Percentiles rank a stretch among this genome's conserved stretches.
Evolutionary conservation across 92 coral and sea anemone species (phyloP).

Genomic region (Porites cylindrica): DNA sequence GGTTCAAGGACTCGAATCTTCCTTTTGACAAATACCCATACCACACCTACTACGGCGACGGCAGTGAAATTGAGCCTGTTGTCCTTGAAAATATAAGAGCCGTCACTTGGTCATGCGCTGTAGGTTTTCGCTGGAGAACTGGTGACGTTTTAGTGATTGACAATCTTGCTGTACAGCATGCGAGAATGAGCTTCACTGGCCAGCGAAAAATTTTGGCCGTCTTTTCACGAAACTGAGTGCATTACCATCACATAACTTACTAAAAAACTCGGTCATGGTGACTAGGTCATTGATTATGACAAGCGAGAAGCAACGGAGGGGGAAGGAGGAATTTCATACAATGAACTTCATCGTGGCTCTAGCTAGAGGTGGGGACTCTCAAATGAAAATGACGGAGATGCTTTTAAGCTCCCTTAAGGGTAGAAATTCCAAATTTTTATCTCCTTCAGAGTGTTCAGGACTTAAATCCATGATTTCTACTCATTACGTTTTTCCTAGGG

Average conservation of each 20-base stretch:
- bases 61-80: constrained; percentile 78
- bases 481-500: too few species aligned
- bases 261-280: not conserved
- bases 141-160: constrained; percentile 76
- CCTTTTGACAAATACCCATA: constrained; percentile 59
- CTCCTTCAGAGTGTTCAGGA: too few species aligned
- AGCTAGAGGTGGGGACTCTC: too few species aligned
- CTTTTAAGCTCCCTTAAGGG: too few species aligned
- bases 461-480: too few species aligned
- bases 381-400: too few species aligned
- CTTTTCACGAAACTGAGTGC: not conserved
- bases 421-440: too few species aligned
- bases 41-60: constrained; percentile 79
- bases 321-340: too few species aligned
- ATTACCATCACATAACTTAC: not conserved
- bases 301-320: too few species aligned
- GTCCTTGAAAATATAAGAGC: constrained; percentile 83
- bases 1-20: constrained; percentile 31
- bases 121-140: constrained; percentile 79
- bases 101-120: constrained; percentile 75
- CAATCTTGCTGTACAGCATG: constrained; percentile 71
- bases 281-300: too few species aligned
- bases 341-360: too few species aligned
- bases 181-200: constrained; percentile 79
- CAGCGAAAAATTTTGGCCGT: constrained; percentile 66